Base-by-base conservation (phyloP, 2,888 invertebrate species). In the Xestia c-nigrum region DNA sequence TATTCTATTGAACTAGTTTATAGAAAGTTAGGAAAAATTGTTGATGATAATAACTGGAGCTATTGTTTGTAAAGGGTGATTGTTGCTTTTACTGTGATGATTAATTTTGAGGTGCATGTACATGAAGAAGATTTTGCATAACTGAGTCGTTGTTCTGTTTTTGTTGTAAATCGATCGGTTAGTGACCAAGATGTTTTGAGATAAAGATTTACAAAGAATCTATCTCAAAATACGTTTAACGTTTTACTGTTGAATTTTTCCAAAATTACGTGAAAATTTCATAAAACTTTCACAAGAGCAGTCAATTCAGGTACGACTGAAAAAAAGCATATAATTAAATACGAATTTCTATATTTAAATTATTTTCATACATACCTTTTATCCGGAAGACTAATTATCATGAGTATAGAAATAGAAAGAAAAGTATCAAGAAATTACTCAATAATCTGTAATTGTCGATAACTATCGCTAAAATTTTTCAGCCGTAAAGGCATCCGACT, bases 1-100 rank as follows among this genome's bases (percentile, higher is more conserved):
- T 89, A 89, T 89, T 91, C 90, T 88, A 88, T 89, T 82, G 79
- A 80, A 88, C 86, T 88, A 89, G 78, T 80, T 88, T 88, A 77
- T 81, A 89, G 88, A 88, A 88, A 89, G 88, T 83, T 78, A 80
- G 71, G 82, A 87, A 88, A 84, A 85, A 85, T 73, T 74, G 73
- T 74, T 64, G 70, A 89, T 80, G 90, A 46, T 61, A 5, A 71
- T 80, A 64, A 76, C 74, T 31, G 1, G 19, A 68, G 71, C 78
- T 65, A 82, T 86, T 83, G 83, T 84, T 73, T 57, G 12, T 14
- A 1, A 19, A 64, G 50, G 57, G 19, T n/a, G 31, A 50, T 65
- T 83, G 9, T 55, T 31, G 31, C n/a, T 31, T 31, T 31, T 31
- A 52, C n/a, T 64, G 43, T 14, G 24, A 5, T 55, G 12, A n/a